Evolutionary conservation across 2,888 invertebrate genomes (phyloP).

Genomic region (Drosophila cognata): DNA sequence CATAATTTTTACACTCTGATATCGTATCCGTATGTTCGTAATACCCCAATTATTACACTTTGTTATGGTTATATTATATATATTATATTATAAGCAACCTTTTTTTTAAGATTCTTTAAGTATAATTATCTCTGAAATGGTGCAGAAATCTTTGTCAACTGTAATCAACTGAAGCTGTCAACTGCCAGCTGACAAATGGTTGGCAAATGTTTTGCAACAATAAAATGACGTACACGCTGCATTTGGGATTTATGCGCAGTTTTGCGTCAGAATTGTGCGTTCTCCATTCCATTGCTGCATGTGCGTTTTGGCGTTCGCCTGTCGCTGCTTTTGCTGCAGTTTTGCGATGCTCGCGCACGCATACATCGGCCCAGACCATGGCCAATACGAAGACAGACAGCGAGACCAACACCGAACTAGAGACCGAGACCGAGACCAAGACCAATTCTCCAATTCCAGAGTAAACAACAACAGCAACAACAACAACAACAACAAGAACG

Average conservation of each 20-base stretch:
- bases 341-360: conserved; percentile 21
- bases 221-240: conserved; percentile 10
- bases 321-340: conserved; percentile 29
- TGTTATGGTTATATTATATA: not conserved
- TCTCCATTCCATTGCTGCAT: conserved; percentile 10
- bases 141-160: not conserved
- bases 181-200: conserved; percentile 10
- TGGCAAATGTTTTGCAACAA: conserved; percentile 22
- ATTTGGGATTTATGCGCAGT: conserved; percentile 11
- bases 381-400: conserved; percentile 33
- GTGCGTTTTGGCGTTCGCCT: conserved; percentile 29
- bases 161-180: not conserved
- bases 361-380: conserved; percentile 36
- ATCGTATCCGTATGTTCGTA: not conserved
- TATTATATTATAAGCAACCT: not conserved
- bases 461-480: conserved; percentile 18
- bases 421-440: conserved; percentile 9
- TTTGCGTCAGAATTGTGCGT: conserved; percentile 20
- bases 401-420: conserved; percentile 22
- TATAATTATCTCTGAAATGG: not conserved
- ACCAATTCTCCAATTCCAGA: conserved; percentile 47
- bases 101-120: not conserved
- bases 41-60: not conserved
- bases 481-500: conserved; percentile 12
- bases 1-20: not conserved